Conservation (phyloP, 2,113 vertebrate species). For the Penelope pileata region DNA sequence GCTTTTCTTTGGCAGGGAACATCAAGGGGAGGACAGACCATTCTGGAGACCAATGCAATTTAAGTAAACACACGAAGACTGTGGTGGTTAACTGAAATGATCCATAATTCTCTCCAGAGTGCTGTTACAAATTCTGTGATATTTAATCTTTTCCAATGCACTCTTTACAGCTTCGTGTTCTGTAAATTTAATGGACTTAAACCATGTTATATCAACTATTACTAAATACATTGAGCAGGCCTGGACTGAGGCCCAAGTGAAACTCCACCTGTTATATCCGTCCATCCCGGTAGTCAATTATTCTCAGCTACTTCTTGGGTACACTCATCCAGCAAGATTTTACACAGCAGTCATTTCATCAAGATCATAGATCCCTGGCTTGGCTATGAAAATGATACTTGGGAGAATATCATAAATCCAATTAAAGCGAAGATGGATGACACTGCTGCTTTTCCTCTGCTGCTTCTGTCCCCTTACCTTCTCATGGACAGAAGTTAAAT, state of each 20-base stretch:
- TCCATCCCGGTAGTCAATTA: neutral
- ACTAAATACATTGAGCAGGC: neutral
- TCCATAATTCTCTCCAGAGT: neutral
- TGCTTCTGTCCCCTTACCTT: neutral
- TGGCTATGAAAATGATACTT: neutral
- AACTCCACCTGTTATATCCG: neutral
- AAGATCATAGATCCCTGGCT: neutral
- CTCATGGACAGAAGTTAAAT: neutral
- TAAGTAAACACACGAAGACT: neutral
- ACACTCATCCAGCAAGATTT: neutral
- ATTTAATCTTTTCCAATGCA: neutral
- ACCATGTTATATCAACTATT: neutral
- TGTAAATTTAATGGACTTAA: neutral
- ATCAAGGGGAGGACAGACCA: accelerated
- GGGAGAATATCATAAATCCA: neutral
- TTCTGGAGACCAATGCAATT: neutral
- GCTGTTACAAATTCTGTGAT: neutral
- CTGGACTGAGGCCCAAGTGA: neutral
- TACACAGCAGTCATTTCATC: neutral
- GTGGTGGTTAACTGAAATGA: neutral
- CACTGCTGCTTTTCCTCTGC: neutral
- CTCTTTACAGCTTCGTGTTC: neutral
- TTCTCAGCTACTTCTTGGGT: neutral
- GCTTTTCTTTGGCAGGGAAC: neutral
- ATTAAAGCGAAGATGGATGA: neutral